Percentiles rank a stretch among this genome's conserved stretches.
Evolutionary conservation across 2,888 invertebrate species (phyloP).

Genomic region (Gari tellinella): DNA sequence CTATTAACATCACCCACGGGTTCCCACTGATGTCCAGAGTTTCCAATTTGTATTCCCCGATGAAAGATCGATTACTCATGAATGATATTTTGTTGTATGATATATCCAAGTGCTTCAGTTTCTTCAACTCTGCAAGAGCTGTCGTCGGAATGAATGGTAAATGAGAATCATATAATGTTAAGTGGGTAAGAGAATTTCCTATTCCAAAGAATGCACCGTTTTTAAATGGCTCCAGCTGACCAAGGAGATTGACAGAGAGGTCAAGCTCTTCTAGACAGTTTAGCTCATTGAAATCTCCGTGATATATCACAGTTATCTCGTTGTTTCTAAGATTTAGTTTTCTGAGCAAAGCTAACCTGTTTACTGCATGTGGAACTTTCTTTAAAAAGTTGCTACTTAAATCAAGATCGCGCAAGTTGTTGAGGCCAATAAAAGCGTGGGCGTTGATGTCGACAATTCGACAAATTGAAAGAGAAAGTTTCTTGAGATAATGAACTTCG

Average conservation of each 20-base stretch:
- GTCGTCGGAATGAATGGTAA: constrained; percentile 46
- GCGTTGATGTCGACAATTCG: constrained; percentile 40
- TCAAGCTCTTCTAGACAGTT: constrained; percentile 53
- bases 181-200: constrained; percentile 36
- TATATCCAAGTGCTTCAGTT: constrained; percentile 43
- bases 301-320: constrained; percentile 45
- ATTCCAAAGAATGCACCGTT: constrained; percentile 52
- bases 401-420: constrained; percentile 43
- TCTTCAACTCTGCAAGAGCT: constrained; percentile 39
- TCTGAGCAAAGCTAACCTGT: constrained; percentile 37
- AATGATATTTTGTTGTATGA: constrained; percentile 47
- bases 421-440: constrained; percentile 49
- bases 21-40: constrained; percentile 55
- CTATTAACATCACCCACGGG: constrained; percentile 30
- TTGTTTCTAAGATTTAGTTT: constrained; percentile 50
- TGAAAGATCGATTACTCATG: constrained; percentile 46
- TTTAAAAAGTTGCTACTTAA: constrained; percentile 51
- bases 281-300: constrained; percentile 50
- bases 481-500: constrained; percentile 40
- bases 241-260: constrained; percentile 52
- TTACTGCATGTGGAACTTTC: constrained; percentile 52
- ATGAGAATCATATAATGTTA: constrained; percentile 34
- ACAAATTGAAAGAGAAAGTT: constrained; percentile 46
- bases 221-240: constrained; percentile 52
- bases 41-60: constrained; percentile 37